Conservation (phyloP, 2,113 vertebrate genomes). For the Grantiella picta region DNA sequence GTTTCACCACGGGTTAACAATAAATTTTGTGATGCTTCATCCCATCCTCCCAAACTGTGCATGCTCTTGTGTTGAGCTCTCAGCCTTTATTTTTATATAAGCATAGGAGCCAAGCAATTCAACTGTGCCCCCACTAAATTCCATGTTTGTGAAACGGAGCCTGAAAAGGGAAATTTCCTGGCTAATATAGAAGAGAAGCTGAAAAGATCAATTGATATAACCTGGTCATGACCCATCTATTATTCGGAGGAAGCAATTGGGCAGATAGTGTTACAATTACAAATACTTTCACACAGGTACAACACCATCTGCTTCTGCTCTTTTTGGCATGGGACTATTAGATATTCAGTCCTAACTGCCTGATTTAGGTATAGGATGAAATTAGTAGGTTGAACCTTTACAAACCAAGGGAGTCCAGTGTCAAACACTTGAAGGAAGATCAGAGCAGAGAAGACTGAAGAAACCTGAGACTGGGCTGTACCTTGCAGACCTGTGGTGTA, state of each 20-base stretch:
- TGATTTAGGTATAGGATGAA: not conserved
- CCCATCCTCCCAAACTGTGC: not conserved
- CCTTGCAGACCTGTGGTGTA: not conserved
- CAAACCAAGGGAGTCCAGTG: not conserved
- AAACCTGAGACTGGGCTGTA: not conserved
- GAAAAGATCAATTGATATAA: slow-evolving; percentile 59
- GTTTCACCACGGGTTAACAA: not conserved
- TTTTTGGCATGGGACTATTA: not conserved
- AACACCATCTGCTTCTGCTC: slow-evolving; percentile 18
- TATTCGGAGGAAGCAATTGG: slow-evolving; percentile 21
- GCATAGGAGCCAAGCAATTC: not conserved
- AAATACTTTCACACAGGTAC: not conserved
- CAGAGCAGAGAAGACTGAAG: not conserved
- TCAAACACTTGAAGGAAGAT: not conserved
- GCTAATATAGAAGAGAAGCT: not conserved
- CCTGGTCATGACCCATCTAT: slow-evolving; percentile 27
- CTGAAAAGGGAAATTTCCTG: slow-evolving; percentile 49
- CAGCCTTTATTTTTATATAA: not conserved
- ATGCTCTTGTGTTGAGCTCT: not conserved
- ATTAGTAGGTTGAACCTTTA: not conserved
- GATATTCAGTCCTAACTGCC: not conserved
- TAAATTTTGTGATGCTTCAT: not conserved
- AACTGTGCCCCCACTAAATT: not conserved
- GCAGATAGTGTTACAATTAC: slow-evolving; percentile 29
- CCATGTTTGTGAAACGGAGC: not conserved